Evolutionary conservation across 2,113 vertebrate genomes (phyloP).

Genomic region (Scophthalmus maximus): DNA sequence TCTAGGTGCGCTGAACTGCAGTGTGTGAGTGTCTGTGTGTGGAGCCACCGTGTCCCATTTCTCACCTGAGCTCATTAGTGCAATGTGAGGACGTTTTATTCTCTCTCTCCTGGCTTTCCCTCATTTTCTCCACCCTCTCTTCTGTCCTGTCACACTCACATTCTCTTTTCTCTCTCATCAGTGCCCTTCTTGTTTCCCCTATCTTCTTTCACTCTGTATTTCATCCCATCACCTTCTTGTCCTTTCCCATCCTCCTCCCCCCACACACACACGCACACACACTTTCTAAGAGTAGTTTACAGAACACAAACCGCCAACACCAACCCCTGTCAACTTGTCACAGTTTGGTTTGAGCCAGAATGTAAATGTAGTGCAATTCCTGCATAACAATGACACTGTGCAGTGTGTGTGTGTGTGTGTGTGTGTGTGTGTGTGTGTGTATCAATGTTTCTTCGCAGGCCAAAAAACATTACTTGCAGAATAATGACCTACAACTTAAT

Average conservation of each 20-base stretch:
- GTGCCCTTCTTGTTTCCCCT: constrained; percentile 10
- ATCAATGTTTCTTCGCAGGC: no score
- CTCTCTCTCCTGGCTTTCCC: constrained; percentile 22
- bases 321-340: constrained; percentile 74
- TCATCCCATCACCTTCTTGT: constrained; percentile 56
- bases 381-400: constrained; percentile 64
- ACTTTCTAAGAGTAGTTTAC: constrained; percentile 59
- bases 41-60: constrained; percentile 67
- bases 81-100: constrained; percentile 51
- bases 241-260: constrained; percentile 48
- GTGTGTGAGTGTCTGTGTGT: constrained; percentile 25
- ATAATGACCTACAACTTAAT: no score
- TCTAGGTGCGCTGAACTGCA: constrained; percentile 69
- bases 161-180: constrained; percentile 31
- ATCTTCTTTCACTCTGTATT: constrained; percentile 27
- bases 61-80: constrained; percentile 79
- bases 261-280: constrained; percentile 43
- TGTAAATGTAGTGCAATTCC: constrained; percentile 65
- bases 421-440: not conserved
- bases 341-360: constrained; percentile 61
- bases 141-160: constrained; percentile 25
- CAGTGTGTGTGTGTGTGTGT: not conserved
- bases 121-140: constrained; percentile 29
- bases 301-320: constrained; percentile 36
- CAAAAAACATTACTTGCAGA: no score